These are phyloP conservation scores for Pipistrellus pipistrellus DNA, from an alignment of 2,797 vertebrate genomes.

Conservation along the genomic window DNA sequence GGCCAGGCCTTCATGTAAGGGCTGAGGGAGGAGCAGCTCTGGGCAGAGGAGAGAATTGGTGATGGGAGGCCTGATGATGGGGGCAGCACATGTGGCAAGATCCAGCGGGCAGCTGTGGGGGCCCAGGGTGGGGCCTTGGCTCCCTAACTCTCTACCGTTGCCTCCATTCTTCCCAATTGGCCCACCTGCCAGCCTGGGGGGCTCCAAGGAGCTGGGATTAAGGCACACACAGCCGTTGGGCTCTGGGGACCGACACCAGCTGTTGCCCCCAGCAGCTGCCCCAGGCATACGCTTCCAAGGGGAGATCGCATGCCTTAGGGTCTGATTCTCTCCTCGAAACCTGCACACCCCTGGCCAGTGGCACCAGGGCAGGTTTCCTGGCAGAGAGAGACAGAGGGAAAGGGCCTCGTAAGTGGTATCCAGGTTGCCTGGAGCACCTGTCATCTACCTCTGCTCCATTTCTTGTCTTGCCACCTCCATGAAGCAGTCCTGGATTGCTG, in stretches of 20 bases:
- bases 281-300: constrained; percentile 60
- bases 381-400: neutral
- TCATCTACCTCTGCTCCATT: neutral
- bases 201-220: constrained; percentile 87
- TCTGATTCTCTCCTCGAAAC: neutral
- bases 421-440: neutral
- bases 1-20: neutral
- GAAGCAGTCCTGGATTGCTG: constrained; percentile 30
- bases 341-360: neutral
- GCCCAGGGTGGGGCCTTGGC: neutral
- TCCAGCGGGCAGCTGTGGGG: constrained; percentile 63
- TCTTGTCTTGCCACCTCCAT: neutral
- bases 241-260: constrained; percentile 89
- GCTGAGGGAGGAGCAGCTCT: neutral
- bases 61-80: neutral
- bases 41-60: neutral
- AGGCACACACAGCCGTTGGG: constrained; percentile 86
- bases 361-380: neutral
- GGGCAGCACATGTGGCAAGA: neutral
- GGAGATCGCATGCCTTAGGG: neutral
- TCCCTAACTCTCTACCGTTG: neutral
- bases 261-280: constrained; percentile 90
- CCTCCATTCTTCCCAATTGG: constrained; percentile 67
- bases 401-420: neutral
- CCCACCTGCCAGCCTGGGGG: constrained; percentile 87